Base-by-base conservation (phyloP, 2,113 vertebrate species). In the Bothrops jararaca region DNA sequence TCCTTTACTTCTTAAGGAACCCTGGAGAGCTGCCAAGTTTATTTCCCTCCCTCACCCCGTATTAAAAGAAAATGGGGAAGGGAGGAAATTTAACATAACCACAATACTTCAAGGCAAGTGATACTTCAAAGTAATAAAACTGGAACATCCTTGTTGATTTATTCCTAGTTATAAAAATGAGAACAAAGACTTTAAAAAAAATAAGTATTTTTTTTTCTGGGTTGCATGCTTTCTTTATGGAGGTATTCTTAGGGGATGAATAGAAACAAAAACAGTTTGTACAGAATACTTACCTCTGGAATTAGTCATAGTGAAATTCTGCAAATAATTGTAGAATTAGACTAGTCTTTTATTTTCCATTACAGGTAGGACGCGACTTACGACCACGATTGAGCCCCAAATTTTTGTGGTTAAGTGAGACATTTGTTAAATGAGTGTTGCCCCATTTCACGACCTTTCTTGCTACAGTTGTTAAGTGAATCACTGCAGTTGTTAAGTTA, bases 41-140 rank as follows among this genome's bases (percentile, higher is more conserved):
- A 95, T 80, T 80, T 42, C 7, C 34, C 15, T 80, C 34, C 74
- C 3, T 93, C 91, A 90, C 87, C 90, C 87, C 90, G 91, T 94
- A 39, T 23, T n/a, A 94, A 95, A 95, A 96, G 96, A 95, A 94
- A 39, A 39, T 0, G 92, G 11, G 87, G 74, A 26, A 60, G 54
- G n/a, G 22, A 34, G 34, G 42, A 39, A 22, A 80, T n/a, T 93
- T 87, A 93, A 93, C 94, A 93, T 92, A 93, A 92, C 92, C 39
- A 22, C 10, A 24, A 52, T 69, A 93, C 58, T 93, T 74, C 89
- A 94, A 89, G 93, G 45, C 58, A 92, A 39, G 90, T 95, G 69
- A 92, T 91, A 80, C 88, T 94, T 96, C 88, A 94, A 92, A 95
- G 50, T 24, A 86, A 56, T 20, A 64, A 88, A 39, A 22, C 4